Evolutionary conservation across 2,797 vertebrate genomes (phyloP).

Genomic region (Oceanodroma leucorhoa): DNA sequence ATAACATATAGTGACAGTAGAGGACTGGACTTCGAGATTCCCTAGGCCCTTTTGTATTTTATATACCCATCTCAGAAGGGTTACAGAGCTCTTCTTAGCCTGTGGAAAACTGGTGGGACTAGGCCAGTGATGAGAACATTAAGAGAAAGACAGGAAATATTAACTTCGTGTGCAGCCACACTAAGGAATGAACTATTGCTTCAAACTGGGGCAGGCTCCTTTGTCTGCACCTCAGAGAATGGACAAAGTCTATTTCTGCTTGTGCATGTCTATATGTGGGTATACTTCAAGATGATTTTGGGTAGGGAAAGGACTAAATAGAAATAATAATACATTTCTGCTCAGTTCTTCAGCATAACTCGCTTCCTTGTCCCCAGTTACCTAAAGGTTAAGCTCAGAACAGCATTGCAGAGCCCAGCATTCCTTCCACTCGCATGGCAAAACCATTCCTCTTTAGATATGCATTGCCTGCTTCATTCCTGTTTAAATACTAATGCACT

Average conservation of each 20-base stretch:
- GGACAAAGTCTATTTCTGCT: not conserved
- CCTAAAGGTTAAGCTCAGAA: not conserved
- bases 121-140: not conserved
- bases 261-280: no score
- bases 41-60: not conserved
- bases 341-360: not conserved
- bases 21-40: slow-evolving; percentile 1
- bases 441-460: not conserved
- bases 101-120: not conserved
- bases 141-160: not conserved
- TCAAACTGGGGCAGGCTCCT: not conserved
- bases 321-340: not conserved
- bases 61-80: not conserved
- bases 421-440: not conserved
- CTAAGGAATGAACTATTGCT: not conserved
- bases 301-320: not conserved
- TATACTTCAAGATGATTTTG: not conserved
- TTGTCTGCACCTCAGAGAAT: not conserved
- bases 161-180: not conserved
- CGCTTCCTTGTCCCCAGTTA: not conserved
- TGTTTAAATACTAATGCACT: not conserved
- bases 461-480: not conserved
- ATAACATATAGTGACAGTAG: slow-evolving; percentile 52
- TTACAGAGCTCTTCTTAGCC: not conserved
- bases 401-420: not conserved